Evolutionary conservation across 2,113 vertebrate species (phyloP), one percentile per base, ranked within the genome.

Genomic region (Pampusana beccarii): DNA sequence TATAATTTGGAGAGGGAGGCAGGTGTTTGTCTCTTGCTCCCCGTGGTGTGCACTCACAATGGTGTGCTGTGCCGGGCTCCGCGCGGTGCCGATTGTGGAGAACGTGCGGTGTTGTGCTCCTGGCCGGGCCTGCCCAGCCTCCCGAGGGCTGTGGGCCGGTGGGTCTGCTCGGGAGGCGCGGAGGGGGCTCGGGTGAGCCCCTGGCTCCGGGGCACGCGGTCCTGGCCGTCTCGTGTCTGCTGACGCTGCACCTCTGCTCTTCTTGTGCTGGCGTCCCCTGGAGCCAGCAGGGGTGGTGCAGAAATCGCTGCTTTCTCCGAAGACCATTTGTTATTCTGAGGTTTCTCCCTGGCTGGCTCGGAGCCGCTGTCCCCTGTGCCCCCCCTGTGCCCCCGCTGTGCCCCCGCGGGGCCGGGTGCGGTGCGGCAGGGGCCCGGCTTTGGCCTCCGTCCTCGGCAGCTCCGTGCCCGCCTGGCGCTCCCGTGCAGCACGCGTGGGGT

Each of bases 91-190:
- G n/a, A n/a, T n/a, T n/a, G n/a, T n/a, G n/a, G n/a, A n/a, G n/a
- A n/a, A n/a, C n/a, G n/a, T n/a, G n/a, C n/a, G n/a, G n/a, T n/a
- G n/a, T n/a, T 50, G 15, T 67, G 74, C 7, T 93, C n/a, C 48
- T 56, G 48, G 54, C 58, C 72, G 85, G 44, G 69, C 19, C 40
- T 73, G 24, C 24, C 26, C n/a, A 28, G 40, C 15, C 53, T 42
- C 14, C 18, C 3, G 11, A 56, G 53, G 42, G 4, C 8, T 1
- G 1, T 78, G 19, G 2, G n/a, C 8, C n/a, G 34, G 3, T 6
- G n/a, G 46, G n/a, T 51, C 36, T 75, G 34, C 50, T 40, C 2
- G 4, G 25, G 51, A 86, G n/a, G 46, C 2, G 44, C 50, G 77
- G 82, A 57, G 48, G 58, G 50, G 21, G 7, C 82, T 72, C 29